These are phyloP conservation scores for Sternarchorhynchus goeldii DNA, from an alignment of 2,797 vertebrate genomes.

Conservation along the genomic window DNA sequence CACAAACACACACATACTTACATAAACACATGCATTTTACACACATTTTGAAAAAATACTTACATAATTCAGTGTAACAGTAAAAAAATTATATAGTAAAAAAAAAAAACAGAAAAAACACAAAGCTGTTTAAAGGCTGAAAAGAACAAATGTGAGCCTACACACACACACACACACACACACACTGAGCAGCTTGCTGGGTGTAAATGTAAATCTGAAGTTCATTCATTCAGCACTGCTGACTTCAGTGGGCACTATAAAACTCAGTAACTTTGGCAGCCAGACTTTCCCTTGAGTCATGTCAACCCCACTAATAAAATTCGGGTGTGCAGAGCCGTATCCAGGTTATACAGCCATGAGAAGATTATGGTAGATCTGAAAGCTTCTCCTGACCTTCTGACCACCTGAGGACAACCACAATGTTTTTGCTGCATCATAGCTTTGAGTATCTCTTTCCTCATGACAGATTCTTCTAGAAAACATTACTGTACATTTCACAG, in stretches of 20 bases:
- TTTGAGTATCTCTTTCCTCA: no score
- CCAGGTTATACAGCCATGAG: not conserved
- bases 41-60: not conserved
- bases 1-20: not conserved
- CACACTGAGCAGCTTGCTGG: not conserved
- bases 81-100: no score
- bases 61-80: no score
- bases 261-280: conserved; percentile 5
- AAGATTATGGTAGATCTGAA: not conserved
- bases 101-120: not conserved
- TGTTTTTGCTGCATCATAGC: not conserved
- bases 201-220: conserved; percentile 8
- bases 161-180: not conserved
- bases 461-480: not conserved
- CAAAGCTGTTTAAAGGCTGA: not conserved
- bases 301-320: conserved; percentile 48
- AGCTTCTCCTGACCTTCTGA: not conserved
- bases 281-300: conserved; percentile 32
- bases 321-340: conserved; percentile 11
- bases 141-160: not conserved
- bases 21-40: not conserved
- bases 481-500: no score
- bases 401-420: not conserved
- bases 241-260: not conserved
- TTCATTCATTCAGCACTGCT: conserved; percentile 17